Evolutionary conservation across 2,888 invertebrate genomes (phyloP).

Genomic region (Seira sanloemensis): DNA sequence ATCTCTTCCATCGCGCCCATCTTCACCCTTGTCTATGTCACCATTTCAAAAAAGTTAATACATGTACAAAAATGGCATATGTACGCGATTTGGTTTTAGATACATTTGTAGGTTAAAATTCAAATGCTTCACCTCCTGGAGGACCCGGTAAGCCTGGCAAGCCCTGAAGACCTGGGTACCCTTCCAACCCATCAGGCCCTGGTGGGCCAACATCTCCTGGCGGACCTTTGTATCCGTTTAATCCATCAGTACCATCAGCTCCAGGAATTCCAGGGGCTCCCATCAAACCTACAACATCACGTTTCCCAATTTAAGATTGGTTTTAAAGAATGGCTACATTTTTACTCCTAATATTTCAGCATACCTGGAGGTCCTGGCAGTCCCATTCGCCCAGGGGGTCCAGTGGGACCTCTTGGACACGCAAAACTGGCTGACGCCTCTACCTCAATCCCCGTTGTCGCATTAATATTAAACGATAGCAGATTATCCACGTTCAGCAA

Average conservation of each 20-base stretch:
- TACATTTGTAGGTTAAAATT: too few species aligned
- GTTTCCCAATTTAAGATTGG: too few species aligned
- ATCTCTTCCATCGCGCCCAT: conserved; percentile 44
- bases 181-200: background rate
- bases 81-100: background rate
- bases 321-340: too few species aligned
- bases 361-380: conserved; percentile 33
- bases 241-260: background rate
- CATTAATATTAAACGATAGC: conserved; percentile 42
- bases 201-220: conserved; percentile 6
- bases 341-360: too few species aligned
- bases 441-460: conserved; percentile 26
- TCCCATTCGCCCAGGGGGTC: conserved; percentile 43
- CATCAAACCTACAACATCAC: too few species aligned
- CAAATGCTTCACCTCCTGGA: conserved; percentile 16
- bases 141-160: conserved; percentile 14
- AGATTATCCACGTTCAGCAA: conserved; percentile 43
- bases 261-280: conserved; percentile 22
- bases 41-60: too few species aligned
- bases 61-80: too few species aligned
- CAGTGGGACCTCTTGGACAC: conserved; percentile 37
- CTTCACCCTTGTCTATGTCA: conserved; percentile 37
- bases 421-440: conserved; percentile 41
- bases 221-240: conserved; percentile 16
- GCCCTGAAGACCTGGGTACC: conserved; percentile 21